Evolutionary conservation across 2,888 invertebrate genomes (phyloP).

Genomic region (Tanypteryx hageni): DNA sequence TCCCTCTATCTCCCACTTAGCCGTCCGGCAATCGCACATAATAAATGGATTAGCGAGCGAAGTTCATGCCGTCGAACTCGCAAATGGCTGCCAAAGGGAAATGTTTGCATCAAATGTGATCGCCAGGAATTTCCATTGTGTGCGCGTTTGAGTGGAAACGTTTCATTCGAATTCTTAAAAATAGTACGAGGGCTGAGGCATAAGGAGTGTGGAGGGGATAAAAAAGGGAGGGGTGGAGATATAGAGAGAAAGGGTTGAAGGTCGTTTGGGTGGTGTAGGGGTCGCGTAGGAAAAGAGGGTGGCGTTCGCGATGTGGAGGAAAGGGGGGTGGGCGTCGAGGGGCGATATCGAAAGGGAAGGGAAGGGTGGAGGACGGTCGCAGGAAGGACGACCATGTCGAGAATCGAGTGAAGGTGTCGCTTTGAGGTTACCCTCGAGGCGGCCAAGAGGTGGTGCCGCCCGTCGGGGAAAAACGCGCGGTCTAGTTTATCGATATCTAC

Average conservation of each 20-base stretch:
- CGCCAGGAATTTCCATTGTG: neutral
- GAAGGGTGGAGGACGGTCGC: slow-evolving; percentile 18
- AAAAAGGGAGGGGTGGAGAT: no score
- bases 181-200: neutral
- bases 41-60: slow-evolving; percentile 8
- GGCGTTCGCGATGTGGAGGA: no score
- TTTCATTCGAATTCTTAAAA: neutral
- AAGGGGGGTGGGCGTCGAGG: neutral
- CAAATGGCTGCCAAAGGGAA: neutral
- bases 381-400: neutral
- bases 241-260: neutral
- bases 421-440: neutral
- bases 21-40: neutral
- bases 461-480: neutral
- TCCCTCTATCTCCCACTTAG: no score
- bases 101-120: neutral
- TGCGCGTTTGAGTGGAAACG: neutral
- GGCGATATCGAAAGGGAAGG: neutral
- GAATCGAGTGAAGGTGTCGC: neutral
- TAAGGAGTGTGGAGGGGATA: neutral
- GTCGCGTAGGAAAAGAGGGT: neutral
- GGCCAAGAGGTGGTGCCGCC: neutral
- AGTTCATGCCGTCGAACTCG: neutral
- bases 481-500: neutral
- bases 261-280: slow-evolving; percentile 9